A percentile compares a stretch with the other conserved stretches of the same genome.
These are phyloP conservation scores for Lasioglossum villosulum DNA, from an alignment of 2,888 invertebrate genomes.

Conservation along the genomic window DNA sequence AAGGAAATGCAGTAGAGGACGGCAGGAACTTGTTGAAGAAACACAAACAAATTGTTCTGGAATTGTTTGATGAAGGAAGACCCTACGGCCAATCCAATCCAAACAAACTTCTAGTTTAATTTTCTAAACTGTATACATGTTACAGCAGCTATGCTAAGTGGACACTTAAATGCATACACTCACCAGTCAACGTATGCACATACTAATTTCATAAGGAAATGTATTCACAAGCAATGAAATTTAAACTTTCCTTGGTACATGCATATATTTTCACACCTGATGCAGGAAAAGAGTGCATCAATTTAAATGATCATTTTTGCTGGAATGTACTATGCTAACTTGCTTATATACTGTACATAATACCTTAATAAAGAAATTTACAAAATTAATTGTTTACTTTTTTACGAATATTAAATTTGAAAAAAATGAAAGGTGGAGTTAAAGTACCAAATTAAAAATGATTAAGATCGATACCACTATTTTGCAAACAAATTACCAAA, in stretches of 20 bases:
- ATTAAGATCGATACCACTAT: not conserved
- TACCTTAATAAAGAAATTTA: no score
- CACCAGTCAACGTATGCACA: not conserved
- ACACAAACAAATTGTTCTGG: not conserved
- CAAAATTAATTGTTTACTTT: no score
- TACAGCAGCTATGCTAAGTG: not conserved
- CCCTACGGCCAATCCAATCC: not conserved
- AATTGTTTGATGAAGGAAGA: not conserved
- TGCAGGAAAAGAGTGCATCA: not conserved
- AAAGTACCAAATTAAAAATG: no score
- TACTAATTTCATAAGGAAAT: conserved; percentile 7
- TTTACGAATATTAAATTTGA: no score
- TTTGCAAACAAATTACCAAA: not conserved
- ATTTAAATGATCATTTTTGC: not conserved
- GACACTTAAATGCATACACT: conserved; percentile 8
- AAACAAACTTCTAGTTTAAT: not conserved
- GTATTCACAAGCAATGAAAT: not conserved
- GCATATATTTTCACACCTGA: not conserved
- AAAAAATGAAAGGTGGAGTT: no score
- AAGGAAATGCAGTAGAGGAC: not conserved
- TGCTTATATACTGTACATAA: not conserved
- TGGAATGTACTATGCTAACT: not conserved
- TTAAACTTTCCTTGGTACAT: not conserved
- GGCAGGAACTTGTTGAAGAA: not conserved
- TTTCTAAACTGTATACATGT: not conserved